Evolutionary conservation across 1,140 invertebrate genomes (phyloP).

Genomic region (Copidosoma floridanum): DNA sequence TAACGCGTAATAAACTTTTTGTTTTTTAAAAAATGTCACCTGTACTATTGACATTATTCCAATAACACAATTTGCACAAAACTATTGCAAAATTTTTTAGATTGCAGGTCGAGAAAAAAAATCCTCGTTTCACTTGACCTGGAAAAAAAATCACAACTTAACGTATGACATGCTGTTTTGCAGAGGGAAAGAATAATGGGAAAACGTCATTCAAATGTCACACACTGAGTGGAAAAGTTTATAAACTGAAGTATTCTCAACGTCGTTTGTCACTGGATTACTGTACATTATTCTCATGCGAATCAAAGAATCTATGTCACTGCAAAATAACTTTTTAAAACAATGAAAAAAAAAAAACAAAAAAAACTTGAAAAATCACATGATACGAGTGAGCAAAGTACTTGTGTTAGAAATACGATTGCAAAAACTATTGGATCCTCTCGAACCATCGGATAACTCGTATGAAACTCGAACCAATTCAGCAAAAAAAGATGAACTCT

Average conservation of each 20-base stretch:
- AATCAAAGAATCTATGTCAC: not conserved
- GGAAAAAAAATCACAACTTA: slow-evolving; percentile 5
- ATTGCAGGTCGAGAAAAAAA: slow-evolving; percentile 7
- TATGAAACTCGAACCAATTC: too few relatives aligned
- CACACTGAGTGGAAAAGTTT: not conserved
- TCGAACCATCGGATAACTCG: too few relatives aligned
- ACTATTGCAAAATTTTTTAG: too few relatives aligned
- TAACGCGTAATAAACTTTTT: too few relatives aligned
- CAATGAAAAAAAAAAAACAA: too few relatives aligned
- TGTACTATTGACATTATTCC: too few relatives aligned
- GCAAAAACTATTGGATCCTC: too few relatives aligned
- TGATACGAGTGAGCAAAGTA: too few relatives aligned
- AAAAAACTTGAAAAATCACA: too few relatives aligned
- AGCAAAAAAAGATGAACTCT: not conserved
- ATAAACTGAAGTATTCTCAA: not conserved
- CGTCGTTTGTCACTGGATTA: slow-evolving; percentile 6
- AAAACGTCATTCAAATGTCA: slow-evolving; percentile 18
- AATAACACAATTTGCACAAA: not conserved
- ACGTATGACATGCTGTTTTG: not conserved
- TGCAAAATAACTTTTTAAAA: not conserved
- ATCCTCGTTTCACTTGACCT: slow-evolving; percentile 4
- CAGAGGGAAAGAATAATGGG: slow-evolving; percentile 18
- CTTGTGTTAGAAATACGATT: too few relatives aligned
- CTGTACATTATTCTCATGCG: too few relatives aligned
- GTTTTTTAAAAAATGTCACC: too few relatives aligned